A percentile compares a stretch with the other conserved stretches of the same genome.
Conservation (phyloP, 2,888 invertebrate species). For the Lycia hirtaria region DNA sequence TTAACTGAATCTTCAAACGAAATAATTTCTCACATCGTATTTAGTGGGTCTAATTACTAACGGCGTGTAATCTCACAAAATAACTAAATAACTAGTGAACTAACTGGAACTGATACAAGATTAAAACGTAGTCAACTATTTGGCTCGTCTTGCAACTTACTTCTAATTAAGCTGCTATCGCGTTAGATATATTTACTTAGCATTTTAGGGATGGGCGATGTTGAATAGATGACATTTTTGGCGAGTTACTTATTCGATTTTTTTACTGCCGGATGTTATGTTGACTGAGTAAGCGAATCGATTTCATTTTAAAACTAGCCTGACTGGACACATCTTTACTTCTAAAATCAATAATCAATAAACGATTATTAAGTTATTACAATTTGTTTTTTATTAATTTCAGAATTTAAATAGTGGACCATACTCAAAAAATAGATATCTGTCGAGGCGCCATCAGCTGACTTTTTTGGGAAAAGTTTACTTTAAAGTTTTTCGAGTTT, state of each 20-base stretch:
- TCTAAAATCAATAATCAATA: too few species aligned
- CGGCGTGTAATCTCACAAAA: constrained; percentile 1
- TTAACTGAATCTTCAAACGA: not conserved
- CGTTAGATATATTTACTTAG: constrained; percentile 16
- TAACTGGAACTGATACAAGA: constrained; percentile 11
- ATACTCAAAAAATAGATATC: too few species aligned
- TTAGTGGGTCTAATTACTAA: not conserved
- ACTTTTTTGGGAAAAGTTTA: too few species aligned
- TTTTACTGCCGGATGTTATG: not conserved
- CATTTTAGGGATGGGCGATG: constrained; percentile 5
- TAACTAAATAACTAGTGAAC: not conserved
- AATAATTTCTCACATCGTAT: not conserved
- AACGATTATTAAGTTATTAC: too few species aligned
- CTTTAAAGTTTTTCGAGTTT: too few species aligned
- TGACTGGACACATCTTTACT: too few species aligned
- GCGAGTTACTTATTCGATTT: not conserved
- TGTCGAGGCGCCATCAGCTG: too few species aligned
- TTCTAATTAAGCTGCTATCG: constrained; percentile 23
- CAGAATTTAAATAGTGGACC: too few species aligned
- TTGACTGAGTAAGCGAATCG: too few species aligned
- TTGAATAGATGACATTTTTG: not conserved
- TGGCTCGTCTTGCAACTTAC: constrained; percentile 9
- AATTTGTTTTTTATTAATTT: too few species aligned
- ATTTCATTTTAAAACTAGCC: too few species aligned
- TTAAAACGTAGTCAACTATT: constrained; percentile 14